Percentiles rank a stretch among this genome's conserved stretches.
Evolutionary conservation across 53 echinoderm and acorn worm genomes (phyloP).

Genomic region (Echinometra lucunter): DNA sequence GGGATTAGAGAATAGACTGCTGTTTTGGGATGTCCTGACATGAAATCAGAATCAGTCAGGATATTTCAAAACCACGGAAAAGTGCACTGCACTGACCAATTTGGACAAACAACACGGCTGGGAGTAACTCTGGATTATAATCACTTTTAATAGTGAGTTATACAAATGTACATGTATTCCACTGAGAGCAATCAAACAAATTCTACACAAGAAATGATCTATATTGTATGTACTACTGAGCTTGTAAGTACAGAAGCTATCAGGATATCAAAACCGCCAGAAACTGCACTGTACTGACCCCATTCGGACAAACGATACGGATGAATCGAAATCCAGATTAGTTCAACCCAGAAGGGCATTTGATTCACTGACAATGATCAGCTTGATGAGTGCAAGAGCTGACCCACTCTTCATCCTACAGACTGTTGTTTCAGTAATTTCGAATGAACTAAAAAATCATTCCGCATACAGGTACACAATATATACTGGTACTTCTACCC

Average conservation of each 20-base stretch:
- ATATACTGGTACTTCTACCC: too few species aligned
- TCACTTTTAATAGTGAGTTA: too few species aligned
- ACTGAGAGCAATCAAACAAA: too few species aligned
- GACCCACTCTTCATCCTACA: not conserved
- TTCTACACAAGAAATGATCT: too few species aligned
- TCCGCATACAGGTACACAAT: too few species aligned
- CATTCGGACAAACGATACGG: not conserved
- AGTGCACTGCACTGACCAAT: slow-evolving; percentile 4
- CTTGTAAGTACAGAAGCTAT: too few species aligned
- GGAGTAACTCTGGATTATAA: not conserved
- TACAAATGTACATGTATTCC: too few species aligned
- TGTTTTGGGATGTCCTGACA: slow-evolving; percentile 24
- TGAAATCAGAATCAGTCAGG: not conserved
- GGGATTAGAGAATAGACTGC: slow-evolving; percentile 7
- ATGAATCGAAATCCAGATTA: not conserved
- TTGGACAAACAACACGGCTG: not conserved
- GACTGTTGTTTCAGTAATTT: not conserved
- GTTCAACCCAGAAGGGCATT: not conserved
- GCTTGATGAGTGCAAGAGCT: not conserved
- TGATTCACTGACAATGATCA: not conserved
- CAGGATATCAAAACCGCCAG: slow-evolving; percentile 18
- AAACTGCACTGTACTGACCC: slow-evolving; percentile 24
- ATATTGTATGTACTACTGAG: too few species aligned
- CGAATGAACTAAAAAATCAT: not conserved
- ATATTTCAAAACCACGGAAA: slow-evolving; percentile 16